Percentiles rank a stretch among this genome's conserved stretches.
Conservation (phyloP, 2,888 invertebrate genomes). For the Scaptomyza parva region DNA sequence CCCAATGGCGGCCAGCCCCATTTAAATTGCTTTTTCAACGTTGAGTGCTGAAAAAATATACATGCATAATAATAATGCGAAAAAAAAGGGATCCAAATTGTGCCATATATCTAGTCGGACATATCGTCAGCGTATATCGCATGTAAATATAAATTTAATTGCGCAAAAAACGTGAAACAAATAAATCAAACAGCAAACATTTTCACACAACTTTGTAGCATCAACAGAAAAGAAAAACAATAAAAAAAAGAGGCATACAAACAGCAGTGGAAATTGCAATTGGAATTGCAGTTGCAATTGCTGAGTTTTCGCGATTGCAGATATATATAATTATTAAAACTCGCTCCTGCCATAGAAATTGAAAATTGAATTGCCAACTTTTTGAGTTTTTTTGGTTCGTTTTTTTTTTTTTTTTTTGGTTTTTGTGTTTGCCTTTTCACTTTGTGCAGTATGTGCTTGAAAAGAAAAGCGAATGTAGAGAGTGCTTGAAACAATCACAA, state of each 20-base stretch:
- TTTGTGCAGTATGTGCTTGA: slow-evolving; percentile 2
- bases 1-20: slow-evolving; percentile 12
- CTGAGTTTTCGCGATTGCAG: slow-evolving; percentile 42
- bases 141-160: slow-evolving; percentile 78
- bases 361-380: slow-evolving; percentile 59
- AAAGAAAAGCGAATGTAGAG: slow-evolving; percentile 4
- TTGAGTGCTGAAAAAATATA: background rate
- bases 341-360: slow-evolving; percentile 52
- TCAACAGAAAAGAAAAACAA: slow-evolving; percentile 1
- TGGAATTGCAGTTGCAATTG: too few species aligned
- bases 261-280: slow-evolving; percentile 18
- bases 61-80: slow-evolving; percentile 2
- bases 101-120: slow-evolving; percentile 58
- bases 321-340: slow-evolving; percentile 64
- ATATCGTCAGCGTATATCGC: slow-evolving; percentile 35
- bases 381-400: too few species aligned
- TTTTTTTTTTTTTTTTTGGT: too few species aligned
- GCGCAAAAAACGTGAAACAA: slow-evolving; percentile 58
- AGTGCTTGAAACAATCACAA: slow-evolving; percentile 8
- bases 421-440: slow-evolving; percentile 11
- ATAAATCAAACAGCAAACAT: slow-evolving; percentile 48
- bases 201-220: background rate
- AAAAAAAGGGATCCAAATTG: slow-evolving; percentile 34
- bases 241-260: slow-evolving; percentile 4
- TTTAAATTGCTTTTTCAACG: slow-evolving; percentile 23